Percentiles rank a stretch among this genome's conserved stretches.
Evolutionary conservation across 2,888 invertebrate species (phyloP).

Genomic region (Pollenia labialis): DNA sequence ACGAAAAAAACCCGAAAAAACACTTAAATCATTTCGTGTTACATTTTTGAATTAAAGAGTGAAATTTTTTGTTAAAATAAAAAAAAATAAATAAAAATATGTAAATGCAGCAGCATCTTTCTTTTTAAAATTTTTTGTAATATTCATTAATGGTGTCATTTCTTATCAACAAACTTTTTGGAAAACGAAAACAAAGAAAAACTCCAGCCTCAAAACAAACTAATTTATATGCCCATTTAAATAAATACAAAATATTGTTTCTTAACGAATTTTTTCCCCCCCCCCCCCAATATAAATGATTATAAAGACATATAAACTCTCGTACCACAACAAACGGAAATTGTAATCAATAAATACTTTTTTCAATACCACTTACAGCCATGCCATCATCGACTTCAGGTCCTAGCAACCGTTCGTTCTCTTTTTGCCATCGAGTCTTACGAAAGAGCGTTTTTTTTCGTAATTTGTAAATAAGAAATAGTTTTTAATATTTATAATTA

Average conservation of each 20-base stretch:
- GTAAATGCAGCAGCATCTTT: conserved; percentile 54
- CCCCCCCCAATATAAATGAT: conserved; percentile 38
- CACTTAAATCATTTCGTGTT: conserved; percentile 41
- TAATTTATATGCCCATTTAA: conserved; percentile 68
- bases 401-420: background rate
- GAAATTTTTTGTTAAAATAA: conserved; percentile 34
- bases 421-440: background rate
- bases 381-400: background rate
- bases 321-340: conserved; percentile 57
- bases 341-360: conserved; percentile 63
- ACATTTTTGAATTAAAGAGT: conserved; percentile 28
- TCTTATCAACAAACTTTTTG: conserved; percentile 59
- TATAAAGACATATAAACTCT: conserved; percentile 30
- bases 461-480: background rate
- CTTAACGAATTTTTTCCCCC: conserved; percentile 37
- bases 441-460: conserved; percentile 13
- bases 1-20: conserved; percentile 34
- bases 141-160: conserved; percentile 67
- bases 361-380: conserved; percentile 1
- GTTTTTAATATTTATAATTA: conserved; percentile 59
- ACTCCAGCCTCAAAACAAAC: conserved; percentile 29
- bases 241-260: conserved; percentile 60
- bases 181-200: background rate
- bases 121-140: conserved; percentile 4
- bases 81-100: conserved; percentile 55